phyloP scores from a whole-genome alignment of 2,113 vertebrate species.

The Anhinga anhinga region DNA sequence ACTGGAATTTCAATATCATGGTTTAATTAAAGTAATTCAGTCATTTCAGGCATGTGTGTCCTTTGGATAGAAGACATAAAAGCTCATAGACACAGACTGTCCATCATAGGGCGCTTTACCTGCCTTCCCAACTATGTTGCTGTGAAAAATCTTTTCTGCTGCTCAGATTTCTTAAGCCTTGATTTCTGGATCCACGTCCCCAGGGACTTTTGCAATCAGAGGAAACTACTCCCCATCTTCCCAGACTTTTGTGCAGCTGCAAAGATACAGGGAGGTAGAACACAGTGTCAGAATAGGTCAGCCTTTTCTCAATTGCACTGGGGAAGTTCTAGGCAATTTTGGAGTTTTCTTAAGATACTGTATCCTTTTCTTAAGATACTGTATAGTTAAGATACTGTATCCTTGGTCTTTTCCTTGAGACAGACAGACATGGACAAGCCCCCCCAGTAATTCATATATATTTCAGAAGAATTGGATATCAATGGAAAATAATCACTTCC shows the following conservation, averaged over 20 bases:
- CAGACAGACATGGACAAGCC: fast-evolving
- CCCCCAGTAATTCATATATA: background rate
- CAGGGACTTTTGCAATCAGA: background rate
- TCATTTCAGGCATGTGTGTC: background rate
- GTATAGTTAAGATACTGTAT: background rate
- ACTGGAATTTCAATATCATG: background rate
- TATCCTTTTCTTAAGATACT: background rate
- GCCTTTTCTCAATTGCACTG: background rate
- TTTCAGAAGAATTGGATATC: background rate
- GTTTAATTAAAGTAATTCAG: background rate
- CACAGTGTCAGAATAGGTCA: background rate
- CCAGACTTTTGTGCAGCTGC: background rate
- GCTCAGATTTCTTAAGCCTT: background rate
- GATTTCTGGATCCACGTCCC: background rate
- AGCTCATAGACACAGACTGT: background rate
- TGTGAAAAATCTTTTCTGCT: background rate
- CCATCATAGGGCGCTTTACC: background rate
- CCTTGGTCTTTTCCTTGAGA: background rate
- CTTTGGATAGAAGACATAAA: background rate
- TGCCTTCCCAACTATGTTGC: background rate
- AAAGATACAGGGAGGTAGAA: background rate
- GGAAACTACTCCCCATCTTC: background rate
- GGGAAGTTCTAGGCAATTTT: background rate
- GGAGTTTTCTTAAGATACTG: background rate
- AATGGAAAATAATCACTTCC: too few species aligned